phyloP scores from a whole-genome alignment of 2,797 vertebrate genomes.

The Masticophis lateralis region DNA sequence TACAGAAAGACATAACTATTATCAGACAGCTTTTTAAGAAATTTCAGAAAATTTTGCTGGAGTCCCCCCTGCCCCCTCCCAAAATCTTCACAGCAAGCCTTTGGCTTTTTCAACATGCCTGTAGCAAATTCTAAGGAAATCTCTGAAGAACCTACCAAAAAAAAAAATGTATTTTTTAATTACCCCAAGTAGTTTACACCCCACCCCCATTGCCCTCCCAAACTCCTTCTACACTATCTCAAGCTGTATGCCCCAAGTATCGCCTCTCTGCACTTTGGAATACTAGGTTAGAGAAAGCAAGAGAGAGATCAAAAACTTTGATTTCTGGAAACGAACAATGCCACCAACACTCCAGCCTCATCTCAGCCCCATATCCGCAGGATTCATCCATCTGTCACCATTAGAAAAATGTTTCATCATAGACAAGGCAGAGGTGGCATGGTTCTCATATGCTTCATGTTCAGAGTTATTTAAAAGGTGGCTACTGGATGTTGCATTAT shows the following conservation, averaged over 20 bases:
- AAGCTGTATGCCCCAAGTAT: background rate
- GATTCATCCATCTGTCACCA: constrained; percentile 89
- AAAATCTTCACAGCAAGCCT: background rate
- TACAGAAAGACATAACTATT: background rate
- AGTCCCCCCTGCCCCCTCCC: accelerated
- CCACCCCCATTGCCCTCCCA: no score
- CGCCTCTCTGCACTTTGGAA: background rate
- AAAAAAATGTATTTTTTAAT: background rate
- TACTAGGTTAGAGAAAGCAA: background rate
- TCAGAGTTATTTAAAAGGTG: background rate
- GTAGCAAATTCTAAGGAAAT: background rate
- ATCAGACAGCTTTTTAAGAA: background rate
- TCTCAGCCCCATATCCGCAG: constrained; percentile 99
- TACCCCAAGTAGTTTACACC: background rate
- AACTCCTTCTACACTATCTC: background rate
- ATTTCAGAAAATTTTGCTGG: background rate
- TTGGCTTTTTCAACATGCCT: background rate
- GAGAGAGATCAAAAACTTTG: background rate
- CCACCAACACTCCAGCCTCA: constrained; percentile 43
- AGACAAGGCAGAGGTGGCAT: constrained; percentile 69
- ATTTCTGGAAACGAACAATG: background rate
- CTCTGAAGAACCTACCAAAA: background rate
- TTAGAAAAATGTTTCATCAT: constrained; percentile 78
- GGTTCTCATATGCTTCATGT: background rate
- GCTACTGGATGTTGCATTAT: no score